Base-by-base conservation (phyloP, 2,113 vertebrate genomes). In the Orthonyx spaldingii region DNA sequence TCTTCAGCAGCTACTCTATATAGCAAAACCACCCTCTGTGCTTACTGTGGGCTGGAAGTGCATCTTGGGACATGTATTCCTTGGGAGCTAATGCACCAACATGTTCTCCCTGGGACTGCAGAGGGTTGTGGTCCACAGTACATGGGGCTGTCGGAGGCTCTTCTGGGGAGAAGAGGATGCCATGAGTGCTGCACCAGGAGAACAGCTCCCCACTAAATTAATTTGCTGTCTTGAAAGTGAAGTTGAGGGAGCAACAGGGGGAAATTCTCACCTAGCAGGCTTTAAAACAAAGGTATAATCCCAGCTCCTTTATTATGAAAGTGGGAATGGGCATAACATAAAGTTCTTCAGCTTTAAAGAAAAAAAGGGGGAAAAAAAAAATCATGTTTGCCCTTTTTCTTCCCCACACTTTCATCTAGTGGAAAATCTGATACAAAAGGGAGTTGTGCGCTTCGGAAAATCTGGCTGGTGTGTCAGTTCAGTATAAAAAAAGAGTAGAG, bases 361-460 rank as follows among this genome's bases (percentile, higher is more conserved):
- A 56, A 60, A 44, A n/a, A 41, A 33, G 63, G 32, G 22, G 57
- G 50, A 47, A 52, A 71, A 55, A 5, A 18, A 61, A 69, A 86
- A 37, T 64, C 21, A 27, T 30, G 68, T 75, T 75, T 26, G 16
- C 52, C 27, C 15, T 61, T 69, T 83, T 93, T 94, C 76, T 66
- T 14, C 33, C 68, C 65, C 18, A 50, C 27, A 16, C 69, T 93
- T 96, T 92, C 72, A 89, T 95, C 77, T 92, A 88, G 80, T 94
- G 96, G 93, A 96, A 96, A 97, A 94, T 90, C 39, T 97, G 87
- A 96, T 91, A 95, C 92, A 88, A 95, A 96, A 52, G 66, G 35
- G 87, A 95, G 52, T 60, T 66, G 35, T 20, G 2, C 6, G 2
- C 52, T 94, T 86, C 0, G 56, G 90, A 94, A 96, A 96, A 93